Base-by-base conservation (phyloP, 2,888 invertebrate genomes). In the Chloromyia formosa region DNA sequence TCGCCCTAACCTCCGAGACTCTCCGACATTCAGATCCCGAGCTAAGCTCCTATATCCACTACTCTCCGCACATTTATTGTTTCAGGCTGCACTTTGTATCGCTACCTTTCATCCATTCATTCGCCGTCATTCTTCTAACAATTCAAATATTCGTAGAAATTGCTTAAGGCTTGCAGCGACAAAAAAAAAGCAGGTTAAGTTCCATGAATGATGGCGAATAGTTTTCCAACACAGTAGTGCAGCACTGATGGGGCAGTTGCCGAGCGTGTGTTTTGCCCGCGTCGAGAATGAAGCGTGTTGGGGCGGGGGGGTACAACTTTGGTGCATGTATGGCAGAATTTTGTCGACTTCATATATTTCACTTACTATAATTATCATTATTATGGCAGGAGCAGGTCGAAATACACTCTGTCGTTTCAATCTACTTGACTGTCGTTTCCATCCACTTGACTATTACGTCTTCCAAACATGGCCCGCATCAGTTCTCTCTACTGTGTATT, bases 131-230 rank as follows among this genome's bases (percentile, higher is more conserved):
- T 23, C 61, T 23, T 61, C 42, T 40, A 66, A 66, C 66, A 66
- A 45, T 66, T 66, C 66, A 66, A 66, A 66, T 66, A 66, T 66
- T 66, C 27, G 66, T 66, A 22, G 66, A 49, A 71, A 71, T 71
- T 71, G 71, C 71, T 69, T 56, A 69, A 69, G 54, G 69, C 69
- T 40, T 16, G 40, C 18, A 35, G 27, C 27, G 60, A 27, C 22
- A 4, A 40, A 71, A 56, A 71, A 56, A 71, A 71, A 71, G 40
- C 40, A 71, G 71, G 71, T 71, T 71, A 71, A 71, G 71, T 49
- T 49, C 58, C 20, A 20, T 56, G 58, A 56, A 56, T 64, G 40
- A 66, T 18, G 56, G 71, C 66, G 23, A 66, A 66, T 66, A 66
- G 66, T 66, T 66, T 49, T 49, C n/a, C 7, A 12, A 35, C 27